These are phyloP conservation scores for Drosophila parthenogenetica DNA, from an alignment of 2,888 invertebrate species.

Conservation along the genomic window DNA sequence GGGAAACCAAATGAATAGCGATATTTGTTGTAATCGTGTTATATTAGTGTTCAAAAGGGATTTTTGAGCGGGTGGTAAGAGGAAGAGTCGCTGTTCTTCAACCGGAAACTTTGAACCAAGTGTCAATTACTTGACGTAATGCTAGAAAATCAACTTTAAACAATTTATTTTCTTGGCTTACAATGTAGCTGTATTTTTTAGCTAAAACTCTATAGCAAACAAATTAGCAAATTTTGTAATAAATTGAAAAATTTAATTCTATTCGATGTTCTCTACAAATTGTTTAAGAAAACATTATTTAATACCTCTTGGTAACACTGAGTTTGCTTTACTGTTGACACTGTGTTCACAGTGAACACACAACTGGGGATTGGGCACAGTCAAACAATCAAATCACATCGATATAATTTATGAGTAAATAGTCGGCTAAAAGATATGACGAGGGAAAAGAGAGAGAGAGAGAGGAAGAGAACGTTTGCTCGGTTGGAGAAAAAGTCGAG, in stretches of 20 bases:
- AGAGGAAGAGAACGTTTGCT: not conserved
- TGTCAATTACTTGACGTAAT: constrained; percentile 9
- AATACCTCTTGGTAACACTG: too few relatives aligned
- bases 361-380: constrained; percentile 5
- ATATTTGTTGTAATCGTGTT: constrained; percentile 29
- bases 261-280: not conserved
- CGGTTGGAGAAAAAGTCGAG: constrained; percentile 5
- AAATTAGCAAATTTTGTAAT: too few relatives aligned
- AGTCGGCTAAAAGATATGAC: constrained; percentile 9
- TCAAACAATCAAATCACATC: constrained; percentile 19
- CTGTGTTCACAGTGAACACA: constrained; percentile 24
- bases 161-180: not conserved
- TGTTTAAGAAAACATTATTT: not conserved
- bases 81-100: constrained; percentile 11
- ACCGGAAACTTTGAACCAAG: constrained; percentile 33
- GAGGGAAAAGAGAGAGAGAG: not conserved
- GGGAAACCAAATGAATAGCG: constrained; percentile 53
- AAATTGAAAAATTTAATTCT: not conserved
- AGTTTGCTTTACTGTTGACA: constrained; percentile 40
- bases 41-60: constrained; percentile 27
- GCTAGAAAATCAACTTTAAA: too few relatives aligned
- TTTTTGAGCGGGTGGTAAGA: not conserved
- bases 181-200: not conserved
- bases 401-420: constrained; percentile 54
- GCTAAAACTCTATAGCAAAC: not conserved